Conservation (phyloP, 2,888 invertebrate genomes). For the Heliconius charithonia region DNA sequence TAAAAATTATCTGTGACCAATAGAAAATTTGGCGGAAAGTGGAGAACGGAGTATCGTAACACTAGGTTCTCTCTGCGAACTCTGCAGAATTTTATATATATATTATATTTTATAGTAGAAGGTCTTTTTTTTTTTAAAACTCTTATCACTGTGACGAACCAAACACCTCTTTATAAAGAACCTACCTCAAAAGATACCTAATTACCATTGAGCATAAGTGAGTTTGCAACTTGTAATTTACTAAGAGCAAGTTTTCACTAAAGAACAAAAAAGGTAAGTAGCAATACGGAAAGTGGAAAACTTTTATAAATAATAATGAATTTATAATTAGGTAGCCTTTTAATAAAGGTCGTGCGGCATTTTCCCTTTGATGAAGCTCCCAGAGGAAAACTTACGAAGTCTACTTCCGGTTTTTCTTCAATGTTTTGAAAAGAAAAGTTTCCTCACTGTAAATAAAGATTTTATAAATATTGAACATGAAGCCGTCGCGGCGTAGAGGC, state of each 20-base stretch:
- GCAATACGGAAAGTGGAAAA: conserved; percentile 46
- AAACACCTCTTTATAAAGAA: neutral
- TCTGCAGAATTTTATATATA: no score
- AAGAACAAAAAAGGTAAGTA: conserved; percentile 45
- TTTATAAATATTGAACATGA: neutral
- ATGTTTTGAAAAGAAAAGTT: conserved; percentile 22
- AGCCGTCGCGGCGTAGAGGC: no score
- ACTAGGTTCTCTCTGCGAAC: no score
- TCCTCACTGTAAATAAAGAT: conserved; percentile 7
- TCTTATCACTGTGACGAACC: neutral
- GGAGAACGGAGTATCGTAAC: no score
- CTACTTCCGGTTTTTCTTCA: conserved; percentile 36
- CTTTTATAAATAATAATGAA: conserved; percentile 48
- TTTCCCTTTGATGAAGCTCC: conserved; percentile 45
- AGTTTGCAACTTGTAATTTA: conserved; percentile 42
- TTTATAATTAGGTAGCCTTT: conserved; percentile 48
- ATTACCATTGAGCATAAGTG: conserved; percentile 35
- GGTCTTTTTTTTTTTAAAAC: neutral
- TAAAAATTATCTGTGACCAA: no score
- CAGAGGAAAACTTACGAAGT: conserved; percentile 43
- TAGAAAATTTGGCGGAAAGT: no score
- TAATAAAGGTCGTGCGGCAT: conserved; percentile 44
- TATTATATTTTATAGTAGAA: neutral
- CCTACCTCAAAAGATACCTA: neutral
- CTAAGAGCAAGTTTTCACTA: conserved; percentile 41